Base-by-base conservation (phyloP, 2,113 vertebrate genomes). In the Ophiodon elongatus region DNA sequence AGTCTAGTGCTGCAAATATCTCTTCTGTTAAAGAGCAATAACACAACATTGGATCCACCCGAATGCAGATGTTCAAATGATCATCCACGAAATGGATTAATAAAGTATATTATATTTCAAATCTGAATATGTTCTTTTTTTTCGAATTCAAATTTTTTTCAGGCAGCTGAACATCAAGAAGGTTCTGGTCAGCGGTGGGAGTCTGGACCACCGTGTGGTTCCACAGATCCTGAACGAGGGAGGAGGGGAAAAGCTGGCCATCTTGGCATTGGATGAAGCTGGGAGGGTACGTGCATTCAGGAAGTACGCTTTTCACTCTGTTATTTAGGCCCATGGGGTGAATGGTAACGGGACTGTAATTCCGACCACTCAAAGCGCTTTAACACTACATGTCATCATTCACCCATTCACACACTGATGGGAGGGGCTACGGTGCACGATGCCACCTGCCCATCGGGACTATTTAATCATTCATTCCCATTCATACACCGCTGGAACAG, bases 91-190 rank as follows among this genome's bases (percentile, higher is more conserved):
- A 19, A 66, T 59, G 2, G 19, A 39, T 64, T 35, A 37, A 25
- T 54, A 4, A 14, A 21, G 8, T 33, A 3, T 39, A 19, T 62
- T 43, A 21, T 2, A 37, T n/a, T n/a, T 21, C 0, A 35, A 4
- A 4, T 50, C 37, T 41, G 1, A 47, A 27, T 59, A 0, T 4
- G 47, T 80, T 37, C 4, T 17, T 64, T 29, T 31, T 60, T 21
- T 57, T 54, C 33, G 52, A 23, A n/a, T 27, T 57, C 9, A 17
- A 80, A n/a, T n/a, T 62, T n/a, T 84, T 41, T 78, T 69, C 71
- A 99, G 98, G 88, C 98, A 99, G 64, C 92, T 99, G 71, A 98
- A 99, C 89, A 95, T 99, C 88, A 98, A 96, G 92, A 99, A 99
- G 87, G 94, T 99, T 87, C 94, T 99, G 88, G 96, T 99, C 33